Evolutionary conservation across 2,888 invertebrate species (phyloP), one percentile per base, ranked within the genome.

Genomic region (Parelbella ahira): DNA sequence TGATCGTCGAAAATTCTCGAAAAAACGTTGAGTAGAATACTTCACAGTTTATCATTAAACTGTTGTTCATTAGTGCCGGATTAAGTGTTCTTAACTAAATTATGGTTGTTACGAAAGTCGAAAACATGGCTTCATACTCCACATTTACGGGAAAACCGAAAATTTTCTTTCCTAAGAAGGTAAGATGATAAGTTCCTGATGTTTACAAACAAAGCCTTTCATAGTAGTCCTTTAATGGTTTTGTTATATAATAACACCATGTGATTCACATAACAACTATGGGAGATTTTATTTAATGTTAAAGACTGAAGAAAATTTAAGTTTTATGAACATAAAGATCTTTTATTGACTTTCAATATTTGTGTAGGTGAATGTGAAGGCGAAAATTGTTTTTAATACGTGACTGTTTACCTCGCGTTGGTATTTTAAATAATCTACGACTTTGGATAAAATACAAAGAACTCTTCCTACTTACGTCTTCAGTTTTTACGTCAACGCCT

Each of bases 141-240:
- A 77, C 87, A 52, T 86, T 79, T 58, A 81, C 84, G 59, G 86
- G 86, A 75, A 84, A 83, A 83, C 87, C 87, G 51, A 87, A 86
- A 74, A 83, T 84, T 49, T 82, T 86, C 70, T 86, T 81, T 59
- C 86, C 84, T 55, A 84, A 87, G 80, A 86, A 87, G 87, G 87
- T 84, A 73, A 80, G 81, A 29, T 20, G 3, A 24, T 8, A 18
- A 3, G 15, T 18, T 34, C 21, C 3, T 6, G n/a, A 25, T 42
- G 27, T 34, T 42, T 42, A 30, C 13, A 20, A 37, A 21, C 12
- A 13, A 21, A 21, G 13, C 8, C 4, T 13, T 32, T 19, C 11
- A 11, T 11, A 12, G 9, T 8, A 2, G 7, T 11, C 10, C 20
- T 11, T 6, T 20, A 11, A 20, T 15, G 15, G 15, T 15, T 15